Conservation (phyloP, 2,888 invertebrate species). For the Onthophagus sagittarius region DNA sequence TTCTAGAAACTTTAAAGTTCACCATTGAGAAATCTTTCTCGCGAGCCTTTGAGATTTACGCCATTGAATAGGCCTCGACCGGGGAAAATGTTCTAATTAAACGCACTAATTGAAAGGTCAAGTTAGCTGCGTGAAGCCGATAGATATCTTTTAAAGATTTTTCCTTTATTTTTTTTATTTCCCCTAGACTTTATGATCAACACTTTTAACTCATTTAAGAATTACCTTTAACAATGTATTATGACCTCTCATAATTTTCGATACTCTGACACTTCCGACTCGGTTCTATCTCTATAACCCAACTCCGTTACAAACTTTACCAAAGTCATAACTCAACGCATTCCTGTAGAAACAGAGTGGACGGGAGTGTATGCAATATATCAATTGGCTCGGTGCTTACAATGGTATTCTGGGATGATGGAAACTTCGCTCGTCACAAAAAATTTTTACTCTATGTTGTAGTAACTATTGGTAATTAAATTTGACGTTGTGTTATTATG, state of each 20-base stretch:
- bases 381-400: not conserved
- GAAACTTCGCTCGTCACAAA: not conserved
- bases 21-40: not conserved
- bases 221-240: not conserved
- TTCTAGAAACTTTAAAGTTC: not conserved
- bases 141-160: not conserved
- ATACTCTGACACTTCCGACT: not conserved
- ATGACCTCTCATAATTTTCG: not conserved
- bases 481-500: not conserved
- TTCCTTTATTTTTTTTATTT: not conserved
- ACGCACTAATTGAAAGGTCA: slow-evolving; percentile 12
- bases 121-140: slow-evolving; percentile 1
- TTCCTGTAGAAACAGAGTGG: not conserved
- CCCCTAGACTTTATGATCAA: not conserved
- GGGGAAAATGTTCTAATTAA: slow-evolving; percentile 10
- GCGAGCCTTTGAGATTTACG: not conserved
- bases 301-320: not conserved
- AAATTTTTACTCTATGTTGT: not conserved
- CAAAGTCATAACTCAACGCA: not conserved
- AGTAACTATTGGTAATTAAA: not conserved
- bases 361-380: not conserved
- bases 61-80: not conserved
- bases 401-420: not conserved
- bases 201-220: not conserved
- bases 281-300: not conserved